A percentile compares a stretch with the other conserved stretches of the same genome.
These are phyloP conservation scores for Diadophis punctatus DNA, from an alignment of 2,113 vertebrate species.

Conservation along the genomic window DNA sequence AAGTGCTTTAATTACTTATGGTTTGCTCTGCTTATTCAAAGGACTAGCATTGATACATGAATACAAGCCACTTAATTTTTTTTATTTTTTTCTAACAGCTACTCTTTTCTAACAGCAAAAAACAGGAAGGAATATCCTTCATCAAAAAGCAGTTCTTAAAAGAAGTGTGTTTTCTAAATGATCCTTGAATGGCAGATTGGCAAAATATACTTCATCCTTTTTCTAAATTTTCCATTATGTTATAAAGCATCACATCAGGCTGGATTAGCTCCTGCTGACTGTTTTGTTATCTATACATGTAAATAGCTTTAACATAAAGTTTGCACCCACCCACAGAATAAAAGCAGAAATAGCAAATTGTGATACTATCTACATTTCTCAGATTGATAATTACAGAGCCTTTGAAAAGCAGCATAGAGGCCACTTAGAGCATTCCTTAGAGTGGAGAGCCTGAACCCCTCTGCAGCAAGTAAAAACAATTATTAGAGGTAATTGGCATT, in stretches of 20 bases:
- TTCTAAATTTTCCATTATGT: slow-evolving; percentile 41
- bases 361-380: slow-evolving; percentile 45
- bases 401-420: slow-evolving; percentile 44
- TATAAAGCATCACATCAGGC: slow-evolving; percentile 39
- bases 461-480: not conserved
- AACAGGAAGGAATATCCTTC: slow-evolving; percentile 10
- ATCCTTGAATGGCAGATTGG: slow-evolving; percentile 31
- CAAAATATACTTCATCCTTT: slow-evolving; percentile 30
- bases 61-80: not conserved
- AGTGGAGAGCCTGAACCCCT: not conserved
- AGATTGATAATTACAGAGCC: slow-evolving; percentile 36
- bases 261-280: slow-evolving; percentile 49
- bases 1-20: not conserved
- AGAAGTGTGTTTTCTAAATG: slow-evolving; percentile 32
- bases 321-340: slow-evolving; percentile 33
- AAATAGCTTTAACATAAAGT: slow-evolving; percentile 45
- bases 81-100: slow-evolving; percentile 39
- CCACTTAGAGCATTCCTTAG: slow-evolving; percentile 18
- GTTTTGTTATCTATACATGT: slow-evolving; percentile 47
- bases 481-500: not conserved
- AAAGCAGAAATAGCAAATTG: slow-evolving; percentile 17
- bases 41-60: not conserved
- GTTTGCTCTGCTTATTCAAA: slow-evolving; percentile 3
- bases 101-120: slow-evolving; percentile 30
- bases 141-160: slow-evolving; percentile 43